These are phyloP conservation scores for Epizoanthus rinbou DNA, from an alignment of 92 coral and sea anemone species.

Conservation along the genomic window DNA sequence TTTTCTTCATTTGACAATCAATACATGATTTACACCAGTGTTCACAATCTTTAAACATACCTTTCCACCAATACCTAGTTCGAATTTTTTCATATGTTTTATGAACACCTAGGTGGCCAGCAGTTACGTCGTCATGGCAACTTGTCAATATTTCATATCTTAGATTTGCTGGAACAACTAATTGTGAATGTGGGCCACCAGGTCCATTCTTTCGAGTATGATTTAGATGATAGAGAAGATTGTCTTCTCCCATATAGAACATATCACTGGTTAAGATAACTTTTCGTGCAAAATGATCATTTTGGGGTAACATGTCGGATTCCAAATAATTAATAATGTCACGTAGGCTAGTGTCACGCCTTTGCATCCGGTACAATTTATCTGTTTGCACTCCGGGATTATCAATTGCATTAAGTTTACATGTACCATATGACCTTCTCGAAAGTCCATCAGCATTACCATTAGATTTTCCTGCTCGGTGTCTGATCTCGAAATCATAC, in stretches of 20 bases:
- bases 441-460: constrained; percentile 45
- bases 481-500: constrained; percentile 33
- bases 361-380: constrained; percentile 18
- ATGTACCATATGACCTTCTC: constrained; percentile 16
- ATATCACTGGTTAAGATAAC: too few species aligned
- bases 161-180: too few species aligned
- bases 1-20: constrained; percentile 50
- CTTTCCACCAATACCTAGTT: constrained; percentile 54
- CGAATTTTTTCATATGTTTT: constrained; percentile 49
- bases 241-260: too few species aligned
- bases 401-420: neutral
- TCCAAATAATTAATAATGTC: constrained; percentile 41
- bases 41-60: constrained; percentile 59
- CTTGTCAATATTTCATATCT: constrained; percentile 35
- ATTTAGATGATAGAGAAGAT: too few species aligned
- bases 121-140: constrained; percentile 46
- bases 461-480: constrained; percentile 38
- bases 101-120: constrained; percentile 50
- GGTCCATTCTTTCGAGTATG: too few species aligned
- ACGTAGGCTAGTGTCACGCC: constrained; percentile 26
- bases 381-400: neutral
- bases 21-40: constrained; percentile 52
- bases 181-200: too few species aligned
- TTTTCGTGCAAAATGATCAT: neutral
- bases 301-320: constrained; percentile 12